Conservation (phyloP, 2,797 vertebrate genomes). For the Sus cebifrons region DNA sequence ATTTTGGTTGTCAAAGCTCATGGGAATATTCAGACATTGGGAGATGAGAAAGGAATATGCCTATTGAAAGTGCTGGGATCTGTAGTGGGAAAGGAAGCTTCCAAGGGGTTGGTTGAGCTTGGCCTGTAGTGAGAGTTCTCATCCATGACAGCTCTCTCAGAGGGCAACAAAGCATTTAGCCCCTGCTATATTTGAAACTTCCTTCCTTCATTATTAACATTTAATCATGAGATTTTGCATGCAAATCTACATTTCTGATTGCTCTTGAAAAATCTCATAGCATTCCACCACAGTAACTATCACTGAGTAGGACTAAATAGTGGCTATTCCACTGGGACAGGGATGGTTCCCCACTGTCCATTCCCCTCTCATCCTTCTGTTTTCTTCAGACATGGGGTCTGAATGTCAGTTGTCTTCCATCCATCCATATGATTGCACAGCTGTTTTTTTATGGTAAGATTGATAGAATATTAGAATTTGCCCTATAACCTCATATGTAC, state of each 20-base stretch:
- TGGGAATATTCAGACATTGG: neutral
- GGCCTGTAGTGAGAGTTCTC: neutral
- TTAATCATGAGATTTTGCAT: slow-evolving; percentile 29
- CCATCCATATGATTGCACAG: neutral
- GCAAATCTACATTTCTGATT: slow-evolving; percentile 28
- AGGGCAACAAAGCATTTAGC: neutral
- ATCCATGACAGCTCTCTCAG: neutral
- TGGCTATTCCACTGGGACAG: neutral
- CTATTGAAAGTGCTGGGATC: neutral
- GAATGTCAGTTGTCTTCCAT: neutral
- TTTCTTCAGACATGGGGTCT: neutral
- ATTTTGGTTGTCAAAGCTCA: neutral
- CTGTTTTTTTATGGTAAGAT: neutral
- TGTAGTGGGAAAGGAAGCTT: neutral
- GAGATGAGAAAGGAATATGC: neutral
- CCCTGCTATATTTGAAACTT: neutral
- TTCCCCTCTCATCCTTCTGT: neutral
- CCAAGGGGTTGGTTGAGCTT: neutral
- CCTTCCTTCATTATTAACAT: neutral
- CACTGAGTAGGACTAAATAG: neutral
- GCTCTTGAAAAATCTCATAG: slow-evolving; percentile 26
- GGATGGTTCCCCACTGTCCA: neutral
- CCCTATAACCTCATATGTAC: neutral
- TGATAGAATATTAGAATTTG: neutral
- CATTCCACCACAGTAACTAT: neutral